phyloP scores from a whole-genome alignment of 2,113 vertebrate genomes.

The Sminthopsis crassicaudata region DNA sequence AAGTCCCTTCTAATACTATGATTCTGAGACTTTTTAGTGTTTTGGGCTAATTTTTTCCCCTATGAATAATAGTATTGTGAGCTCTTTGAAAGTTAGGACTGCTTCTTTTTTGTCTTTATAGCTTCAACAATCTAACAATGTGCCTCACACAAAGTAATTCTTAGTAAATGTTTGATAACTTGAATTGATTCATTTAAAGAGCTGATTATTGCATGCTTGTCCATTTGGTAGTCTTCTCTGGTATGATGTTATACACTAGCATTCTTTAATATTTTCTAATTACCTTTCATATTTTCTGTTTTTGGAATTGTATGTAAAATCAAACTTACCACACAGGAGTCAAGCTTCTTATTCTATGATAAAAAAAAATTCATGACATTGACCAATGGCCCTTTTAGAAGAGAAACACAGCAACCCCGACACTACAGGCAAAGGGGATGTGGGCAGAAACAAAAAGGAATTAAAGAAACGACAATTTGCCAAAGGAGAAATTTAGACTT shows the following conservation, averaged over 20 bases:
- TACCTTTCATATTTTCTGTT: neutral
- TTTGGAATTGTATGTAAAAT: neutral
- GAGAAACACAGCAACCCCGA: neutral
- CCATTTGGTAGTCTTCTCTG: neutral
- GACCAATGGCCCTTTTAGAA: neutral
- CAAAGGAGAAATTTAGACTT: conserved; percentile 33
- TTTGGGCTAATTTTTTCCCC: neutral
- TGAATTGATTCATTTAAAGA: neutral
- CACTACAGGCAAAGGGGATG: neutral
- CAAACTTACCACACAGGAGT: neutral
- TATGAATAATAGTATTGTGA: neutral
- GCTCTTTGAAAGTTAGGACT: too few relatives aligned
- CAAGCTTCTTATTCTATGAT: neutral
- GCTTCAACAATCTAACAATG: neutral
- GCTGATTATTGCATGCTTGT: neutral
- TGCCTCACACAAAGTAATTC: neutral
- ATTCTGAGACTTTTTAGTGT: neutral
- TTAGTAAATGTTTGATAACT: neutral
- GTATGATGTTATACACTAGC: neutral
- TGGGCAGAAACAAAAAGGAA: neutral
- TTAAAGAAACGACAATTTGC: conserved; percentile 19
- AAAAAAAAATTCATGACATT: neutral
- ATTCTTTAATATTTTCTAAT: neutral
- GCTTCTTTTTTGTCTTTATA: neutral
- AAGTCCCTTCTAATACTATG: neutral